Evolutionary conservation across 1,140 invertebrate species (phyloP).

Genomic region (Megalonaias nervosa): DNA sequence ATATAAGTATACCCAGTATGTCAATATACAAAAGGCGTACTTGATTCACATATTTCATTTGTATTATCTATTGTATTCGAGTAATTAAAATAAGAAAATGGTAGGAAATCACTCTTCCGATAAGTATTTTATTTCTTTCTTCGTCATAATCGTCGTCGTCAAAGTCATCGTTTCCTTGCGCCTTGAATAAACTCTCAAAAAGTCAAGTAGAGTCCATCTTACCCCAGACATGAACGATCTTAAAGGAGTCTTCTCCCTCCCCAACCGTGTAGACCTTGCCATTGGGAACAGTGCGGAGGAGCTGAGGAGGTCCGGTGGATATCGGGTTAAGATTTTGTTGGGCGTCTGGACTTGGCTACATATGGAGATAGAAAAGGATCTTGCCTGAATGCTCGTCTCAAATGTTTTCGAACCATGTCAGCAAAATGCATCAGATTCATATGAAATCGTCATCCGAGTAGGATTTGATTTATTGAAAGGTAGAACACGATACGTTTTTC

Average conservation of each 20-base stretch:
- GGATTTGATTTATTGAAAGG: no score
- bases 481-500: no score
- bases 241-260: slow-evolving; percentile 45
- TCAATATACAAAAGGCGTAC: no score
- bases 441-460: no score
- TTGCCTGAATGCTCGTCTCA: no score
- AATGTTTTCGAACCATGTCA: no score
- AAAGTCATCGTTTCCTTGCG: no score
- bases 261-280: slow-evolving; percentile 53
- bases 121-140: background rate
- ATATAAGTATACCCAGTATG: no score
- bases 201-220: slow-evolving; percentile 8
- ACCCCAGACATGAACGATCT: slow-evolving; percentile 60
- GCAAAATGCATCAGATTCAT: no score
- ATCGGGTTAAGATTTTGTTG: slow-evolving; percentile 53
- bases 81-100: background rate
- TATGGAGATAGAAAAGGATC: no score
- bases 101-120: background rate
- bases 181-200: background rate
- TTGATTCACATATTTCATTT: no score
- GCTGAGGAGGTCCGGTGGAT: slow-evolving; percentile 35
- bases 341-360: slow-evolving; percentile 50
- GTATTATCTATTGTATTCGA: background rate
- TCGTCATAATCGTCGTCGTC: background rate
- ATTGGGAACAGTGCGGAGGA: slow-evolving; percentile 47